Evolutionary conservation across 1,140 invertebrate species (phyloP), one percentile per base, ranked within the genome.

Genomic region (Papilio polytes): DNA sequence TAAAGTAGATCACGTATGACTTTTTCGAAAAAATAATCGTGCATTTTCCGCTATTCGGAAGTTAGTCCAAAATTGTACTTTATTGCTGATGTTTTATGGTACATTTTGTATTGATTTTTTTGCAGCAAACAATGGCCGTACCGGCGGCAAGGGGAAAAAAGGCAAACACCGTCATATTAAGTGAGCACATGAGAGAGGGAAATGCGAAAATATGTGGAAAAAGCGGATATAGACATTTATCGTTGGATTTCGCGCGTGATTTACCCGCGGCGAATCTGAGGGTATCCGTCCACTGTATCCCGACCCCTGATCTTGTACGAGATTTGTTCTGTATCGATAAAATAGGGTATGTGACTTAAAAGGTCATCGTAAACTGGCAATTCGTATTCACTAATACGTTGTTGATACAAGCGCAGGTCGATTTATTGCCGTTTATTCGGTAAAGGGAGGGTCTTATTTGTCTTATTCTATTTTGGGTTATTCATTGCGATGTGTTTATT

Each of bases 151-250:
- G 91, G 93, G 93, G 89, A 84, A 84, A 84, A 92, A 92, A 93
- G 89, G 92, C 91, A 94, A 94, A 94, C 91, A 94, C 84, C 87
- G 87, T 90, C 92, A 93, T 93, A 92, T 92, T 93, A 94, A 94
- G 91, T 94, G 93, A 94, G 92, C 93, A 94, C 91, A 94, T 93
- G 93, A 94, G 93, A 90, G 89, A 91, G 92, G 92, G 92, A 91
- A 93, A 92, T 84, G 88, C 89, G 89, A 94, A 94, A 94, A 94
- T 93, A 93, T 92, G 93, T 94, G 93, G 91, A 90, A 94, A 94
- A 94, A 94, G 88, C 91, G 92, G 93, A 94, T 94, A 94, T 93
- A 93, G 93, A 94, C 92, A 89, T 94, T 94, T 92, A 94, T 93
- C 89, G 90, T 86, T 88, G 92, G 91, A 94, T 94, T 94, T 94